Evolutionary conservation across 2,797 vertebrate genomes (phyloP), one percentile per base, ranked within the genome.

Genomic region (Tauraco hartlaubi): DNA sequence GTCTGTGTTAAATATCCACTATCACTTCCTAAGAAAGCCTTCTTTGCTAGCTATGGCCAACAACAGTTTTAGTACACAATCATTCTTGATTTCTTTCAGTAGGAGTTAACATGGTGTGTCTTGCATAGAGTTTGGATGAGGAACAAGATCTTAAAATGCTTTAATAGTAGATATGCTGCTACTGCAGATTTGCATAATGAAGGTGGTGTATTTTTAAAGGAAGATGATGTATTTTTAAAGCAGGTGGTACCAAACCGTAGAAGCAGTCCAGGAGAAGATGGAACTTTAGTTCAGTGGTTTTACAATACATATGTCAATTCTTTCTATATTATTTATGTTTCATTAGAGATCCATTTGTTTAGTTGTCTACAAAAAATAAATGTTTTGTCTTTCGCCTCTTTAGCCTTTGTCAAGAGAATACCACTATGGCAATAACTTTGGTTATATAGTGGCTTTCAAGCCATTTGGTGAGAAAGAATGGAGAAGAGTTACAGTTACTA

Each of bases 381-480:
- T 59, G 9, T 39, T 77, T 86, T 67, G 16, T 86, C 64, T 86
- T 84, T 90, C 96, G 15, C 92, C 44, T 95, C 20, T 95, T 80
- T 96, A 99, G 99, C 99, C 99, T 79, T 98, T 99, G 77, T 98
- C 99, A 89, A 98, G 98, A 69, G 98, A 99, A 97, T 99, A 99
- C 97, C 99, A 99, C 97, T 99, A 98, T 12, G 99, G 99, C 39
- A 98, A 98, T 61, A 98, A 99, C 88, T 99, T 99, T 91, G 99
- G 99, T 94, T 99, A 99, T 95, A 98, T 99, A 51, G 98, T 99
- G 90, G 99, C 99, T 55, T 99, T 99, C 97, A 99, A 99, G 93
- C 98, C 98, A 19, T 97, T 97, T 56, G 97, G 97, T 58, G 98
- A 97, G 16, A 77, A 92, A 5, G 98, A 99, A 79, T 99, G 99